Conservation (phyloP, 2,797 vertebrate species). For the Sebastes vulpes region DNA sequence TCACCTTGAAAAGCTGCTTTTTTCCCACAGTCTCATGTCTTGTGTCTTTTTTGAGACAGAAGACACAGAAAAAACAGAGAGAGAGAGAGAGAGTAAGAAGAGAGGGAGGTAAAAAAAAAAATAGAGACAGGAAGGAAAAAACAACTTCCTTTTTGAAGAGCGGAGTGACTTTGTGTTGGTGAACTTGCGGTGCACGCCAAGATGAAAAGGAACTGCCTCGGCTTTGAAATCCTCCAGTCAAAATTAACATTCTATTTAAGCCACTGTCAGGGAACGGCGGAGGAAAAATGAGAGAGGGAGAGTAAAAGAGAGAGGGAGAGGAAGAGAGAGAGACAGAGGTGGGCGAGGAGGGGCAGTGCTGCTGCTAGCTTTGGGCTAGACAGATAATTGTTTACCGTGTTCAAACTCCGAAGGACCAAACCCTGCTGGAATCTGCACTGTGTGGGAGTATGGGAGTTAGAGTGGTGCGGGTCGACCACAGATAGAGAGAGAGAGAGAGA, state of each 20-base stretch:
- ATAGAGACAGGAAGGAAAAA: constrained; percentile 59
- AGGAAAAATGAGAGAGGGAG: constrained; percentile 67
- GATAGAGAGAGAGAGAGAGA: constrained; percentile 64
- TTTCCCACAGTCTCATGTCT: constrained; percentile 56
- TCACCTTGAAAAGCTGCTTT: constrained; percentile 57
- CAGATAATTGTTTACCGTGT: constrained; percentile 88
- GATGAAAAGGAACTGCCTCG: constrained; percentile 79
- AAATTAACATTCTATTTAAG: constrained; percentile 88
- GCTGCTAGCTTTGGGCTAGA: constrained; percentile 79
- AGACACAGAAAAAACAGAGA: constrained; percentile 28
- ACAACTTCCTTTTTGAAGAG: constrained; percentile 73
- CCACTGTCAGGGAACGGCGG: constrained; percentile 73
- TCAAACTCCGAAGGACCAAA: constrained; percentile 85
- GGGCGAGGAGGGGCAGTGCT: constrained; percentile 18
- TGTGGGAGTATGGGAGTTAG: constrained; percentile 75
- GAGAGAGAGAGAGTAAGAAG: constrained; percentile 8
- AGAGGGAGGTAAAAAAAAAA: constrained; percentile 20
- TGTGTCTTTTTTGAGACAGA: constrained; percentile 55
- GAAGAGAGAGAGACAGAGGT: constrained; percentile 4
- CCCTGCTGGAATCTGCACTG: constrained; percentile 83
- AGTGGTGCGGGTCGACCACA: constrained; percentile 53
- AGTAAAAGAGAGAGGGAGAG: constrained; percentile 34
- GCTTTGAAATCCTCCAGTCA: constrained; percentile 84
- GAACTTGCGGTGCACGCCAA: constrained; percentile 78
- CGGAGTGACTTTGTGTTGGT: constrained; percentile 78